Evolutionary conservation across 2,113 vertebrate species (phyloP), one percentile per base, ranked within the genome.

Genomic region (Nettapus auritus): DNA sequence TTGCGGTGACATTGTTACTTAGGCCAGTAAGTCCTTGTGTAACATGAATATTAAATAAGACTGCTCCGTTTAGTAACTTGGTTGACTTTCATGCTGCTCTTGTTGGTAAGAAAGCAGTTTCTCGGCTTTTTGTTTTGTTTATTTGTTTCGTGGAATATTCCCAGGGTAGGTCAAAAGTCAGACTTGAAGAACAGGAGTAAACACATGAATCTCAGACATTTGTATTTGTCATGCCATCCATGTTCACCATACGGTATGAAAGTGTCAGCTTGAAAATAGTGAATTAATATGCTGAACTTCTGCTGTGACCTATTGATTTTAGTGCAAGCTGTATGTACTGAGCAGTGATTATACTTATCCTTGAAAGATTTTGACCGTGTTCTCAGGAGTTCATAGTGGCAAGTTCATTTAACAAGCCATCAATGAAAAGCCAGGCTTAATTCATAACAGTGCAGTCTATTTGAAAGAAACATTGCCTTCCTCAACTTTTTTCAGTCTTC

Each of bases 391-490:
- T 97, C 33, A 22, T 57, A 26, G 53, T 73, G 90, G 66, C 48
- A 91, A 86, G 70, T 78, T 83, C 29, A 63, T 91, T 91, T 94
- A 82, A 91, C 29, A 84, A 87, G 33, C 66, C 50, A 46, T 63
- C 70, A 31, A 0, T 25, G 46, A 93, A 83, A 62, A 75, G 13
- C 26, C 23, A 60, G 63, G 34, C 80, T 97, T 95, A 93, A 83
- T 62, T 12, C 29, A 19, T 85, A 82, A 76, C 75, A 29, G 4
- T 71, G 64, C 64, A 75, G 67, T 90, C 94, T 92, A 73, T 82
- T 92, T 95, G 90, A 76, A 93, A 95, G 91, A 95, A 97, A 73
- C 52, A 36, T 82, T 90, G 79, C 29, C 96, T 97, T 89, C 67
- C 29, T 76, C 94, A 76, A 55, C 95, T 96, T 95, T 67, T 44